Percentiles rank a stretch among this genome's conserved stretches.
Evolutionary conservation across 2,888 invertebrate species (phyloP).

Genomic region (Erebia ligea): DNA sequence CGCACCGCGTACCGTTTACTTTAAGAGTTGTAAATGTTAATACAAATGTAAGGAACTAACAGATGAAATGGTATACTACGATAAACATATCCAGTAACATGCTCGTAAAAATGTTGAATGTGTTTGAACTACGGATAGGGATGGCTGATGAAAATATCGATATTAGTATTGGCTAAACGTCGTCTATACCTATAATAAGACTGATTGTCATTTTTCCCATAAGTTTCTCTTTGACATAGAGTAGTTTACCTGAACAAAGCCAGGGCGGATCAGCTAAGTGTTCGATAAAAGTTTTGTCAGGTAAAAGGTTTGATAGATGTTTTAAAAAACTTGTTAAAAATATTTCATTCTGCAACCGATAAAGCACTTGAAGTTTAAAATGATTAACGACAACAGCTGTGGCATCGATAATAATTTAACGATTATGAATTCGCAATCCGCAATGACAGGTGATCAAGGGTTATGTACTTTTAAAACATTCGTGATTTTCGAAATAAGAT

Average conservation of each 20-base stretch:
- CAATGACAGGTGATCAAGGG: neutral
- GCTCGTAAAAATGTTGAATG: conserved; percentile 35
- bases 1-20: conserved; percentile 53
- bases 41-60: conserved; percentile 47
- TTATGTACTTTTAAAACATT: neutral
- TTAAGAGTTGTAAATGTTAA: conserved; percentile 55
- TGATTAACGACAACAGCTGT: neutral
- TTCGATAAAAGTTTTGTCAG: too few species aligned
- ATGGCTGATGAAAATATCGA: neutral
- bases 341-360: neutral
- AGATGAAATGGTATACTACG: conserved; percentile 41
- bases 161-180: neutral
- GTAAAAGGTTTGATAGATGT: too few species aligned
- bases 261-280: too few species aligned
- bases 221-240: too few species aligned
- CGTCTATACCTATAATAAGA: too few species aligned
- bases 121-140: conserved; percentile 16
- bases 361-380: neutral
- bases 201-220: too few species aligned
- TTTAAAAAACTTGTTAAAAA: neutral
- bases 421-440: neutral
- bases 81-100: conserved; percentile 29
- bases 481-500: neutral
- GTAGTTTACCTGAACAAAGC: too few species aligned
- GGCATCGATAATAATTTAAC: neutral